These are phyloP conservation scores for Diadema setosum DNA, from an alignment of 35 echinoderm and acorn worm genomes.

Conservation along the genomic window DNA sequence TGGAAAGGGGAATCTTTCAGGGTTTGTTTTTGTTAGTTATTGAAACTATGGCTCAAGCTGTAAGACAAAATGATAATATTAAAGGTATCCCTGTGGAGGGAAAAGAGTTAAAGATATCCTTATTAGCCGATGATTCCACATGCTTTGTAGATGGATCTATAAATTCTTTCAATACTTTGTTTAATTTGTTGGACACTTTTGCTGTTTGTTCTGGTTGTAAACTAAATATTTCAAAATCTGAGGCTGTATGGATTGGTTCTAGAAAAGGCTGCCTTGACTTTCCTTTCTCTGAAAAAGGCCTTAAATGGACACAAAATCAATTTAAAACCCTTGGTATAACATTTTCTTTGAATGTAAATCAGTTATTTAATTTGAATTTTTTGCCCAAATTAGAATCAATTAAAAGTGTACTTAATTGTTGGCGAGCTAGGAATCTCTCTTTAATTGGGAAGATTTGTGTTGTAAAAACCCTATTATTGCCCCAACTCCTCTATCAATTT, in stretches of 20 bases:
- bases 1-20: constrained; percentile 8
- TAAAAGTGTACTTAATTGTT: neutral
- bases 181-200: neutral
- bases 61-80: neutral
- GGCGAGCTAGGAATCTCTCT: neutral
- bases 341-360: neutral
- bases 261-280: neutral
- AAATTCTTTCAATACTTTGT: neutral
- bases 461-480: neutral
- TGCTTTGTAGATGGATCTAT: neutral
- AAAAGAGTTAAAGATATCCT: neutral
- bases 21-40: neutral
- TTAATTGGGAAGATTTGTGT: no score
- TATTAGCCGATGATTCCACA: neutral
- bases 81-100: neutral
- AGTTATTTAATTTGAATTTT: neutral
- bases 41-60: neutral
- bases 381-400: neutral
- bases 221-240: neutral
- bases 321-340: neutral
- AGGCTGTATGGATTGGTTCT: neutral
- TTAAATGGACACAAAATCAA: neutral
- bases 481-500: neutral
- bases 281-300: neutral
- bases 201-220: neutral